These are phyloP conservation scores for Antheraea pernyi DNA, from an alignment of 1,140 invertebrate species.

Conservation along the genomic window DNA sequence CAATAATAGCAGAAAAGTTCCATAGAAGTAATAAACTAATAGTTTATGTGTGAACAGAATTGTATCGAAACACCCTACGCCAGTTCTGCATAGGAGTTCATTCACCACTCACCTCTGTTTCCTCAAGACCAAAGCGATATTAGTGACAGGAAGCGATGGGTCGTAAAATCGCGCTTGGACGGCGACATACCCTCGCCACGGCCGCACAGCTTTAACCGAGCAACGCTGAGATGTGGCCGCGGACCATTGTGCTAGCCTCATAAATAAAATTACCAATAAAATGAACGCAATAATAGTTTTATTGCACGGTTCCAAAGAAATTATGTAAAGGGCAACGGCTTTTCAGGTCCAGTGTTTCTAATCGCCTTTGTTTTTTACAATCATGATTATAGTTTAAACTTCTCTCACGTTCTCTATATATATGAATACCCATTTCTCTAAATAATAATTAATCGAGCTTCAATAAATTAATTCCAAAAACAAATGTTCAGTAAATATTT, in stretches of 20 bases:
- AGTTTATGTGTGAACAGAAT: background rate
- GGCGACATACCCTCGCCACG: constrained; percentile 14
- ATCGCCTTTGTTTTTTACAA: background rate
- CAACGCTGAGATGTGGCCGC: constrained; percentile 18
- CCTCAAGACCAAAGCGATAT: constrained; percentile 7
- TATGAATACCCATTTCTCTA: too few species aligned
- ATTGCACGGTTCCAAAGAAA: constrained; percentile 18
- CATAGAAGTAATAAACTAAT: too few species aligned
- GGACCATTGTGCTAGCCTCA: constrained; percentile 23
- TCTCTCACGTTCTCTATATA: too few species aligned
- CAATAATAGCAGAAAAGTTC: too few species aligned
- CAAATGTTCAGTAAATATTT: too few species aligned
- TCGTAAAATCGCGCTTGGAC: constrained; percentile 25
- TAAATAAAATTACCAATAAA: constrained; percentile 26
- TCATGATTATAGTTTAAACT: too few species aligned
- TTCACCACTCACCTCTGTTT: constrained; percentile 14
- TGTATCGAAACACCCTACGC: background rate
- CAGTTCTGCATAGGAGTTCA: background rate
- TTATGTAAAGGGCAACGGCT: constrained; percentile 12
- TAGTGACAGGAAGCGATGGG: constrained; percentile 27
- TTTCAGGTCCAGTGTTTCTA: background rate
- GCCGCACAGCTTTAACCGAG: constrained; percentile 9
- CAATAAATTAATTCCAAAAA: too few species aligned
- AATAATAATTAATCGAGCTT: too few species aligned
- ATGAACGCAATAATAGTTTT: constrained; percentile 28